phyloP scores from a whole-genome alignment of 2,797 vertebrate genomes.

The Chaunax sp. region DNA sequence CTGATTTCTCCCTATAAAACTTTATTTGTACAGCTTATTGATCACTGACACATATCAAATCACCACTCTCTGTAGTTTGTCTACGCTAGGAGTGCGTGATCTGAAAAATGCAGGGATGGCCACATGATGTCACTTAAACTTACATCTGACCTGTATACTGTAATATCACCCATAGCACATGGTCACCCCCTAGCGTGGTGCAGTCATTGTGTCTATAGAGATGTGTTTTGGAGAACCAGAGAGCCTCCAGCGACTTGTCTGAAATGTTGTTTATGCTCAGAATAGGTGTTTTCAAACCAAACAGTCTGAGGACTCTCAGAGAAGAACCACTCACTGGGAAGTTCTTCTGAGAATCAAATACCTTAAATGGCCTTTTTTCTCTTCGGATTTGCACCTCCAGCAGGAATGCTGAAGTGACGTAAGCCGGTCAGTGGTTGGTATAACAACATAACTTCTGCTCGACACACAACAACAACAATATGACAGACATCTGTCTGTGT shows the following conservation, averaged over 20 bases:
- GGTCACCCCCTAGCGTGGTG: constrained; percentile 20
- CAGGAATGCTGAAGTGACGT: no score
- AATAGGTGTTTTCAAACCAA: not conserved
- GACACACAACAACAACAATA: no score
- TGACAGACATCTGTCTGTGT: no score
- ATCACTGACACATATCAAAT: constrained; percentile 76
- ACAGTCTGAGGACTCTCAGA: no score
- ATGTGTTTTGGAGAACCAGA: constrained; percentile 59
- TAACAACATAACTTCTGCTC: no score
- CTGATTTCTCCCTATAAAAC: constrained; percentile 71
- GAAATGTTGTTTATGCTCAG: constrained; percentile 35
- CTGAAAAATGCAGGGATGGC: constrained; percentile 33
- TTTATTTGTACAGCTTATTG: constrained; percentile 69
- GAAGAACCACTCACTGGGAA: no score
- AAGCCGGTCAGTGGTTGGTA: no score
- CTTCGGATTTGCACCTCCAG: no score
- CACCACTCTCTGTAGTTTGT: constrained; percentile 55
- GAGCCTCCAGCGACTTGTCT: constrained; percentile 42
- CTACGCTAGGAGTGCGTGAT: constrained; percentile 43
- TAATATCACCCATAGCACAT: constrained; percentile 37
- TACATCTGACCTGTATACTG: constrained; percentile 35
- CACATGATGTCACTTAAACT: constrained; percentile 62
- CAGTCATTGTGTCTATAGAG: constrained; percentile 24
- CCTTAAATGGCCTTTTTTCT: no score
- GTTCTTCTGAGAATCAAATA: no score